phyloP scores from a whole-genome alignment of 2,888 invertebrate genomes.

The Hofmannophila pseudospretella region DNA sequence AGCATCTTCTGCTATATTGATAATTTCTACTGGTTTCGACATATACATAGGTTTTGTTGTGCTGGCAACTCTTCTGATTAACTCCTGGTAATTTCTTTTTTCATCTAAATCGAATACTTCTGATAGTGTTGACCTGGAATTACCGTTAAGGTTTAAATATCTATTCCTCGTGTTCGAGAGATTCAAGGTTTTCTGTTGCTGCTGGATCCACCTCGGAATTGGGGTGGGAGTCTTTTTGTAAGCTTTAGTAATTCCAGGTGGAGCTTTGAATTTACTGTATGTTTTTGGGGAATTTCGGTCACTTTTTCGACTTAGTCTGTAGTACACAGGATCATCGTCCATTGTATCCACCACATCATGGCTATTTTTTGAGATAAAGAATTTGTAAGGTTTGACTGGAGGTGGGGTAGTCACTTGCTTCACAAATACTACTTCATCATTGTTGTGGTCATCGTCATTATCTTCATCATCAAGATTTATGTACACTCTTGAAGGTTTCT shows the following conservation, averaged over 20 bases:
- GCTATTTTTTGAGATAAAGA: conserved; percentile 33
- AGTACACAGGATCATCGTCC: conserved; percentile 36
- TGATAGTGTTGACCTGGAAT: conserved; percentile 52
- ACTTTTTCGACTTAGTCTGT: conserved; percentile 43
- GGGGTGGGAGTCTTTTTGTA: conserved; percentile 49
- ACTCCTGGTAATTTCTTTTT: conserved; percentile 73
- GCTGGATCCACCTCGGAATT: conserved; percentile 54
- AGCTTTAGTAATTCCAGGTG: conserved; percentile 53
- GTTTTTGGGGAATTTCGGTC: conserved; percentile 46
- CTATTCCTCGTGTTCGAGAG: conserved; percentile 39
- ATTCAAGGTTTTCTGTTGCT: conserved; percentile 36
- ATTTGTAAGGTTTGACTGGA: conserved; percentile 46
- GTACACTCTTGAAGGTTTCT: conserved; percentile 46
- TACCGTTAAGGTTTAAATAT: conserved; percentile 48
- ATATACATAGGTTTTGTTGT: conserved; percentile 37
- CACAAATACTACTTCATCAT: conserved; percentile 61
- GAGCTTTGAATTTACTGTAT: conserved; percentile 51
- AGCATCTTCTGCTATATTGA: conserved; percentile 52
- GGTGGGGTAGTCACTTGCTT: conserved; percentile 49
- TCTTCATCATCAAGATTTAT: conserved; percentile 53
- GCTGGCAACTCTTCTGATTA: conserved; percentile 59
- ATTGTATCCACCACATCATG: conserved; percentile 26
- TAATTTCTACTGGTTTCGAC: conserved; percentile 41
- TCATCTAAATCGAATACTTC: conserved; percentile 78
- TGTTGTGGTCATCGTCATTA: conserved; percentile 33